Evolutionary conservation across 2,113 vertebrate species (phyloP).

Genomic region (Tragelaphus imberbis): DNA sequence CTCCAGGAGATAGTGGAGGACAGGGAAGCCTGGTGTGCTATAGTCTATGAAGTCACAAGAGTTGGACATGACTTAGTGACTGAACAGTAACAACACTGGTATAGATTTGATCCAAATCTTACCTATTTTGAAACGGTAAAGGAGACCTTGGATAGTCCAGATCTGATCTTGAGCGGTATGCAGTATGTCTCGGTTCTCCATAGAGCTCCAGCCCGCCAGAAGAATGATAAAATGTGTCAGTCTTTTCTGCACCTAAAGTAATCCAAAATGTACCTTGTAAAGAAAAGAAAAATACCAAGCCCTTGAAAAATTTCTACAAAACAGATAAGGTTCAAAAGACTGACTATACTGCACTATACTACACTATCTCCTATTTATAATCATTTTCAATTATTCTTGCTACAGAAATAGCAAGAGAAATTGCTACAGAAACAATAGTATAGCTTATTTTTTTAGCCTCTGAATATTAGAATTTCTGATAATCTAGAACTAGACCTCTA

Average conservation of each 20-base stretch:
- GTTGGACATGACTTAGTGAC: neutral
- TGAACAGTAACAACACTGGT: neutral
- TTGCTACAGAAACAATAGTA: neutral
- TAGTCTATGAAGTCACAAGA: neutral
- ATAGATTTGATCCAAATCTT: neutral
- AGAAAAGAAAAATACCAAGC: neutral
- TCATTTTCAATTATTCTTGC: neutral
- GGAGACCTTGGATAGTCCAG: conserved; percentile 87
- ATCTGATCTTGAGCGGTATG: conserved; percentile 86
- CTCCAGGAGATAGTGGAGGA: neutral
- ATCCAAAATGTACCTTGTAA: neutral
- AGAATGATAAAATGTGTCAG: conserved; percentile 85
- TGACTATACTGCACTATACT: neutral
- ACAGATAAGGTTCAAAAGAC: neutral
- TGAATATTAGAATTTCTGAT: neutral
- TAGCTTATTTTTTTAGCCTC: neutral
- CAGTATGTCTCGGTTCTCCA: conserved; percentile 83
- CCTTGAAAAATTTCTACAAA: neutral
- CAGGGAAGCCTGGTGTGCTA: neutral
- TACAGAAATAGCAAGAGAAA: neutral
- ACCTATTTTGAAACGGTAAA: conserved; percentile 85
- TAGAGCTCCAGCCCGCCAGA: conserved; percentile 83
- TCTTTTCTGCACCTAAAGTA: conserved; percentile 85
- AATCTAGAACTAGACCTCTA: neutral
- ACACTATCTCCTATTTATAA: neutral